Evolutionary conservation across 2,797 vertebrate genomes (phyloP).

Genomic region (Psittacula echo): DNA sequence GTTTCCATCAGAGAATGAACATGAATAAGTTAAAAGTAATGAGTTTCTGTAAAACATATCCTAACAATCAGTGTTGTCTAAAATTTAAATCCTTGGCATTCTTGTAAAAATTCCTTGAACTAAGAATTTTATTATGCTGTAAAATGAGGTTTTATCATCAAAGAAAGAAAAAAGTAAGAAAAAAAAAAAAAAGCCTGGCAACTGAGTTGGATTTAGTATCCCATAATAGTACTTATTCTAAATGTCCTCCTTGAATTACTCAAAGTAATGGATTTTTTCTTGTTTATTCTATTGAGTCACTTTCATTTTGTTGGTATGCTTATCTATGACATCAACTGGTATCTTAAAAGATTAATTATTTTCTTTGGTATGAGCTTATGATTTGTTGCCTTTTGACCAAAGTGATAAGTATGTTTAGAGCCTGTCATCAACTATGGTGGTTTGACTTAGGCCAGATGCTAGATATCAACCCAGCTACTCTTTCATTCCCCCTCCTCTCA

Average conservation of each 20-base stretch:
- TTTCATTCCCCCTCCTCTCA: neutral
- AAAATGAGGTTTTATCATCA: conserved; percentile 19
- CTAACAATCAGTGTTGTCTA: conserved; percentile 9
- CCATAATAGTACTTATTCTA: neutral
- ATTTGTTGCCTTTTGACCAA: neutral
- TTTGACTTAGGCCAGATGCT: neutral
- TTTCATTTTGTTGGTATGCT: neutral
- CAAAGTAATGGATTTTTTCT: neutral
- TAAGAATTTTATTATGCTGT: conserved; percentile 5
- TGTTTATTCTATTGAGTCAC: neutral
- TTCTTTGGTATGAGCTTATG: neutral
- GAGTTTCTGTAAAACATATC: conserved; percentile 18
- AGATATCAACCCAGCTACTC: neutral
- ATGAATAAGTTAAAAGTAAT: conserved; percentile 31
- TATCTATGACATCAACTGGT: neutral
- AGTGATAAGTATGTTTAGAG: neutral
- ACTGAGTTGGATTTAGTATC: neutral
- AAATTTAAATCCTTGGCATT: conserved; percentile 24
- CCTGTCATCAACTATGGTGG: neutral
- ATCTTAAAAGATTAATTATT: neutral
- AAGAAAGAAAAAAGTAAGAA: neutral
- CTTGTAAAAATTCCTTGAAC: conserved; percentile 10
- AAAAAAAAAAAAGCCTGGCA: neutral
- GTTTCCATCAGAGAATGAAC: conserved; percentile 16
- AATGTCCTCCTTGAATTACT: neutral